Base-by-base conservation (phyloP, 2,888 invertebrate species). In the Caenorhabditis angaria region DNA sequence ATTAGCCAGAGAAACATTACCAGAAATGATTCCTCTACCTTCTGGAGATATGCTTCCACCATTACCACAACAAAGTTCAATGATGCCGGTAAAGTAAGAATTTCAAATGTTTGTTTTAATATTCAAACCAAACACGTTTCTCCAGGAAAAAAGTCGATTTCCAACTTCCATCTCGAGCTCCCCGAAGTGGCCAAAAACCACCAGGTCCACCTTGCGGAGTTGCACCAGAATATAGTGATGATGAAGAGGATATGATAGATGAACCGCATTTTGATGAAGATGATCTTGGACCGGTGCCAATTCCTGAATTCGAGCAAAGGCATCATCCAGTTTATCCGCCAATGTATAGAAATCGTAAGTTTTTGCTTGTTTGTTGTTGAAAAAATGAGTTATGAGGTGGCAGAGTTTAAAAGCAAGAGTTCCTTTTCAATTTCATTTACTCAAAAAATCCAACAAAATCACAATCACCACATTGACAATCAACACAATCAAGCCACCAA, bases 151-250 rank as follows among this genome's bases (percentile, higher is more conserved):
- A 70, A 57, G 79, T 79, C n/a, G 79, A 79, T 28, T 76, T 79
- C 61, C 66, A 74, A 60, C 62, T 79, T 24, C 75, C 79, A 1
- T 50, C 65, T 5, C 51, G 72, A 29, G 61, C 73, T 10, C 63
- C 65, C 0, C 62, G 65, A n/a, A 62, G 64, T n/a, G 61, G 65
- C 22, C 35, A 61, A 24, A 68, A 72, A 29, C 78, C 78, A 1
- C 78, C 80, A n/a, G 85, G 85, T 14, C 81, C 81, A 6, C 85
- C 85, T 10, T 77, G 80, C 53, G 83, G 84, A 47, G 24, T 76
- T 22, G 81, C 84, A 10, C 82, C 77, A 10, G 67, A 61, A 25
- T 66, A 80, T 32, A 76, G 79, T 24, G 80, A 81, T 51, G 72
- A 71, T 27, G 83, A 82, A 20, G 80, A 80, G 18, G 72, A 75